Percentiles rank a stretch among this genome's conserved stretches.
Evolutionary conservation across 2,797 vertebrate species (phyloP).

Genomic region (Phataginus tetradactyla): DNA sequence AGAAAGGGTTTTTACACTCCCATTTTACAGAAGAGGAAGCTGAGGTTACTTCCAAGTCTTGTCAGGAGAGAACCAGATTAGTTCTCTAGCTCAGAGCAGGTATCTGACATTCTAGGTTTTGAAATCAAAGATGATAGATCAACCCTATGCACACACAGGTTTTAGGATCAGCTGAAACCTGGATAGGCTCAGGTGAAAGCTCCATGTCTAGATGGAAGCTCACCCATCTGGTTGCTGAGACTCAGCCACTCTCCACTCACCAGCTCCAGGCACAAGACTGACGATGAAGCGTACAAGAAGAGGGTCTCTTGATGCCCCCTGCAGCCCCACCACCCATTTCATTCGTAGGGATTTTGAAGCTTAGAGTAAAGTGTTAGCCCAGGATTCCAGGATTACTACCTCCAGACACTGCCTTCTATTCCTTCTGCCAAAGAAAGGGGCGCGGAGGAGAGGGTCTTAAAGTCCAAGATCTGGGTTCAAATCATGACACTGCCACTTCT

Average conservation of each 20-base stretch:
- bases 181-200: rapidly evolving
- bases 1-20: background rate
- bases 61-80: background rate
- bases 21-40: background rate
- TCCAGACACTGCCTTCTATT: background rate
- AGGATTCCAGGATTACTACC: background rate
- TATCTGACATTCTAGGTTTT: background rate
- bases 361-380: too few species aligned
- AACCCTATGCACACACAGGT: background rate
- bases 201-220: background rate
- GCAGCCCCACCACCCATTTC: background rate
- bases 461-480: background rate
- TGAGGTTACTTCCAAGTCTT: background rate
- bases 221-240: background rate
- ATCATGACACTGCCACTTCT: background rate
- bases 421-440: background rate
- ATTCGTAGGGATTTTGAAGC: background rate
- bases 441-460: background rate
- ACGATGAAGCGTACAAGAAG: background rate
- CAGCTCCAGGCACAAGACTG: background rate
- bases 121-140: background rate
- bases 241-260: background rate
- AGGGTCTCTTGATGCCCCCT: background rate
- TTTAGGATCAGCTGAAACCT: background rate
- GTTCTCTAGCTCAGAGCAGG: background rate